Evolutionary conservation across 1,140 invertebrate species (phyloP), one percentile per base, ranked within the genome.

Genomic region (Ganaspis sp.): DNA sequence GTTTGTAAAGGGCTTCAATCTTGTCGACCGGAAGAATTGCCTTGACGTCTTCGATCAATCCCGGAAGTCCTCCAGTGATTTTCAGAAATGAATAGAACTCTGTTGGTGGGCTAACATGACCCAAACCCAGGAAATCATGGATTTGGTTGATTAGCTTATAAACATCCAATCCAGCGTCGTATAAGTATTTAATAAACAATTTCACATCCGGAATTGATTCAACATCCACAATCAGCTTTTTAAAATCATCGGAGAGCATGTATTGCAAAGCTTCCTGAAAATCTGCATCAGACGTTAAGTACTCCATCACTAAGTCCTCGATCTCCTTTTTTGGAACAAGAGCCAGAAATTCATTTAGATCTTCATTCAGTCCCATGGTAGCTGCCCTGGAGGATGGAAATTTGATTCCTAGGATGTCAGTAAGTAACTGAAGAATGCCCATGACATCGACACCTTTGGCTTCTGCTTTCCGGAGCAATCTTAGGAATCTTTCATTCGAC

Each of bases 11-110:
- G 15, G 72, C 76, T 17, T 83, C 42, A 11, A 88, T 79, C 23
- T 87, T 23, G 0, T 87, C 69, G 0, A 78, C 8, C 3, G 87
- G 87, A 17, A 87, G 42, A n/a, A 85, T 4, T 8, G 80, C 75
- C 37, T 78, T 78, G 5, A 87, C 15, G 21, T 87, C 86, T 0
- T 72, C 21, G 17, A 85, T 26, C 9, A 87, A 74, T 26, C 76
- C 85, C 15, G 69, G 9, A 9, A 86, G 21, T 72, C 86, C 86
- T 8, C 75, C 80, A 9, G 75, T 78, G 6, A 83, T 75, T 34
- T 64, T 77, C 1, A 11, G n/a, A 1, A 34, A 21, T 26, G 9
- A 2, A 38, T 69, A 37, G n/a, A 5, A 45, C 21, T 34, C 8
- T 1, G n/a, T 21, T 0, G 15, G 23, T 12, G 58, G 76, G 77